phyloP scores from a whole-genome alignment of 2,888 invertebrate genomes.

The Celastrina argiolus region DNA sequence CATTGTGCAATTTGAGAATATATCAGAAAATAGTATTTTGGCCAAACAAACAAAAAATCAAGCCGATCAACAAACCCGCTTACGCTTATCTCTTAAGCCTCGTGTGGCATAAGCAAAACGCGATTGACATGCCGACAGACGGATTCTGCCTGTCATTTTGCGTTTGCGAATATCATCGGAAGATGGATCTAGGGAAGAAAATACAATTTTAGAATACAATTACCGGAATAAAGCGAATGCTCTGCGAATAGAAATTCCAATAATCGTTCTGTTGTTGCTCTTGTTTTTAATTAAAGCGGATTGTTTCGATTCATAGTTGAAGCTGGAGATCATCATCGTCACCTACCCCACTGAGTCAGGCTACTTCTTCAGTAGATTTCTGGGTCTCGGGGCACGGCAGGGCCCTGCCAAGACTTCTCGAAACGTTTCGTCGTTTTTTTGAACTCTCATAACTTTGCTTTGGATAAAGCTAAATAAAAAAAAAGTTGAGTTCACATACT shows the following conservation, averaged over 20 bases:
- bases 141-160: slow-evolving; percentile 57
- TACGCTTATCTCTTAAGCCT: slow-evolving; percentile 8
- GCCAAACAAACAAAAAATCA: too few relatives aligned
- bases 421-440: too few relatives aligned
- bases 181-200: slow-evolving; percentile 35
- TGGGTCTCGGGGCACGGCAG: too few relatives aligned
- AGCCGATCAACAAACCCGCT: background rate
- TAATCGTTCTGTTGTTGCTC: background rate
- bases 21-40: too few relatives aligned
- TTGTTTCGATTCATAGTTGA: background rate
- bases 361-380: too few relatives aligned
- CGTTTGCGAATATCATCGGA: slow-evolving; percentile 57
- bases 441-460: too few relatives aligned
- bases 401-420: too few relatives aligned
- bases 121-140: slow-evolving; percentile 59
- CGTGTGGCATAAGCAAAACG: slow-evolving; percentile 51
- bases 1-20: too few relatives aligned
- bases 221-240: background rate
- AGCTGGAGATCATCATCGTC: background rate
- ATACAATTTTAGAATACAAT: slow-evolving; percentile 12
- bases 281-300: slow-evolving; percentile 7
- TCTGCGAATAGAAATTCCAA: slow-evolving; percentile 16
- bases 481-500: too few relatives aligned
- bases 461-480: too few relatives aligned
- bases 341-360: too few relatives aligned